Percentiles rank a stretch among this genome's conserved stretches.
phyloP scores from a whole-genome alignment of 1,140 invertebrate genomes.

The Venustaconcha ellipsiformis region DNA sequence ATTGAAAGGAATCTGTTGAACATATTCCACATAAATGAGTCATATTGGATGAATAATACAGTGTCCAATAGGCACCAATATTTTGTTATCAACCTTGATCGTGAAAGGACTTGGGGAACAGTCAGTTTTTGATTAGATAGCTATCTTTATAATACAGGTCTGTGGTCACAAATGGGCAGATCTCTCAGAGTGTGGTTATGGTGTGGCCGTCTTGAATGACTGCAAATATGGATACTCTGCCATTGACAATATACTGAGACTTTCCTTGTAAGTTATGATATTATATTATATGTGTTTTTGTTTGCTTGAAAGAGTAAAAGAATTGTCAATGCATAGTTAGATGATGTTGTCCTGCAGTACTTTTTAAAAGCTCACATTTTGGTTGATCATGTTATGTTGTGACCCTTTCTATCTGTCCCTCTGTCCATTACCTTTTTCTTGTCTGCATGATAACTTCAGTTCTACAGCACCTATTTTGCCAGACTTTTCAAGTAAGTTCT shows the following conservation, averaged over 20 bases:
- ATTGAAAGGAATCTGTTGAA: too few species aligned
- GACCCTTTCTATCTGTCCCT: background rate
- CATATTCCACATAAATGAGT: too few species aligned
- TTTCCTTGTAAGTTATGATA: constrained; percentile 68
- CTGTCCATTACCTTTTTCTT: background rate
- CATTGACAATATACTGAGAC: constrained; percentile 66
- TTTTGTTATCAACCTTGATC: too few species aligned
- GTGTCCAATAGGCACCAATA: too few species aligned
- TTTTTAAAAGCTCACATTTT: background rate
- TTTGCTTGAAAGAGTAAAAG: background rate
- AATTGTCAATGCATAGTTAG: background rate
- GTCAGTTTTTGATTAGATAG: too few species aligned
- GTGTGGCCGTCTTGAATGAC: constrained; percentile 73
- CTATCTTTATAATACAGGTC: constrained; percentile 50
- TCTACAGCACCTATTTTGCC: background rate
- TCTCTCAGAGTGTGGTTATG: constrained; percentile 71
- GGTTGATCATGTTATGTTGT: background rate
- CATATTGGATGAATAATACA: too few species aligned
- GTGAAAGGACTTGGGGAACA: too few species aligned
- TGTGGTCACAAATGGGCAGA: constrained; percentile 73
- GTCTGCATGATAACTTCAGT: background rate
- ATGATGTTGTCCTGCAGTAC: background rate
- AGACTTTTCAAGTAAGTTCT: too few species aligned
- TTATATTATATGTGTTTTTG: background rate
- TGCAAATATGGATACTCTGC: constrained; percentile 73